A percentile compares a stretch with the other conserved stretches of the same genome.
These are phyloP conservation scores for Dolichotis patagonum DNA, from an alignment of 2,113 vertebrate species.

Conservation along the genomic window DNA sequence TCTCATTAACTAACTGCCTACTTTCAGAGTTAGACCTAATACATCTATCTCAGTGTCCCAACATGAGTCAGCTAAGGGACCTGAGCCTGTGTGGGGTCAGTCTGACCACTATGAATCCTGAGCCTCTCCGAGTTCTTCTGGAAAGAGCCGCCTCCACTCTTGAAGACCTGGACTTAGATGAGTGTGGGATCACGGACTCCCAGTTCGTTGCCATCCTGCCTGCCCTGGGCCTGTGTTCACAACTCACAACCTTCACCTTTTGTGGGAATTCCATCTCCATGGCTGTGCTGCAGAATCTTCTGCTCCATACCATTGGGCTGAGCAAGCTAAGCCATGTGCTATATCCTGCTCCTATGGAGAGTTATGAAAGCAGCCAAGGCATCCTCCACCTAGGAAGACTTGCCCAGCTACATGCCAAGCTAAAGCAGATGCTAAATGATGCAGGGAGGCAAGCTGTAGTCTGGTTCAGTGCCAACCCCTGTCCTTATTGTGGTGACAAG, in stretches of 20 bases:
- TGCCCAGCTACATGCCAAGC: background rate
- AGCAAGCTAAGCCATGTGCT: constrained; percentile 20
- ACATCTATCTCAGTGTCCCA: background rate
- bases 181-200: constrained; percentile 30
- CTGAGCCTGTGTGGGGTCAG: constrained; percentile 10
- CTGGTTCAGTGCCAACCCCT: constrained; percentile 62
- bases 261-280: constrained; percentile 37
- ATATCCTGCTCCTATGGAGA: constrained; percentile 18
- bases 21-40: background rate
- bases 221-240: constrained; percentile 22
- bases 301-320: background rate
- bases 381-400: constrained; percentile 27
- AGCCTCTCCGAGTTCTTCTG: constrained; percentile 20
- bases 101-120: background rate
- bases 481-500: constrained; percentile 37
- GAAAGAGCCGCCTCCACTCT: constrained; percentile 25
- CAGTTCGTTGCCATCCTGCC: constrained; percentile 24
- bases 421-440: background rate
- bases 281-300: background rate
- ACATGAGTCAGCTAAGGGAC: constrained; percentile 24
- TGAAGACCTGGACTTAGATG: constrained; percentile 56
- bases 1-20: constrained; percentile 32
- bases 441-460: background rate
- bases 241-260: constrained; percentile 46
- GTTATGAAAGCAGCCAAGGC: background rate